These are phyloP conservation scores for Ameiurus melas DNA, from an alignment of 2,113 vertebrate genomes.

Conservation along the genomic window DNA sequence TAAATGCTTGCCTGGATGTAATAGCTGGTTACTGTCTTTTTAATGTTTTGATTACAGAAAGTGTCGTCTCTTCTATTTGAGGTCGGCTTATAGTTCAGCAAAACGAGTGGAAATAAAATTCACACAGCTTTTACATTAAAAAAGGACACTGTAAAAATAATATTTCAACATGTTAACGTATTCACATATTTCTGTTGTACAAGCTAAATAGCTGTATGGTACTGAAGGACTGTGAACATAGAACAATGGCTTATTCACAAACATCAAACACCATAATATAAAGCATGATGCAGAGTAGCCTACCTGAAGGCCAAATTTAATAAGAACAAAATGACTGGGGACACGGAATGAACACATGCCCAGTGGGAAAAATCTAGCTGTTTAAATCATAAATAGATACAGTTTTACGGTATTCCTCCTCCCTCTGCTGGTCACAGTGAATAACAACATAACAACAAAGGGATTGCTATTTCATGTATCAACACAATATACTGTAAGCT, in stretches of 20 bases:
- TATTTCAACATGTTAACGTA: background rate
- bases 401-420: conserved; percentile 36
- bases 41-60: background rate
- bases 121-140: no score
- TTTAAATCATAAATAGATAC: conserved; percentile 15
- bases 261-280: background rate
- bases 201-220: background rate
- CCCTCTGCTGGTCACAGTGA: conserved; percentile 55
- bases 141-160: background rate
- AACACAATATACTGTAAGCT: background rate
- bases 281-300: background rate
- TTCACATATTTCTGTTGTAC: background rate
- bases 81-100: background rate
- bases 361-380: conserved; percentile 5
- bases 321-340: background rate
- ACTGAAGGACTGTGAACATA: background rate
- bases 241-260: background rate
- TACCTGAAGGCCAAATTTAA: background rate
- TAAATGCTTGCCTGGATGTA: background rate
- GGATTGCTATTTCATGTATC: background rate
- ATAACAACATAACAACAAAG: background rate
- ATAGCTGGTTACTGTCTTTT: background rate
- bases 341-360: background rate
- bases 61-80: background rate
- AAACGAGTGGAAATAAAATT: background rate